Evolutionary conservation across 2,888 invertebrate genomes (phyloP), one percentile per base, ranked within the genome.

Genomic region (Tetragonula carbonaria): DNA sequence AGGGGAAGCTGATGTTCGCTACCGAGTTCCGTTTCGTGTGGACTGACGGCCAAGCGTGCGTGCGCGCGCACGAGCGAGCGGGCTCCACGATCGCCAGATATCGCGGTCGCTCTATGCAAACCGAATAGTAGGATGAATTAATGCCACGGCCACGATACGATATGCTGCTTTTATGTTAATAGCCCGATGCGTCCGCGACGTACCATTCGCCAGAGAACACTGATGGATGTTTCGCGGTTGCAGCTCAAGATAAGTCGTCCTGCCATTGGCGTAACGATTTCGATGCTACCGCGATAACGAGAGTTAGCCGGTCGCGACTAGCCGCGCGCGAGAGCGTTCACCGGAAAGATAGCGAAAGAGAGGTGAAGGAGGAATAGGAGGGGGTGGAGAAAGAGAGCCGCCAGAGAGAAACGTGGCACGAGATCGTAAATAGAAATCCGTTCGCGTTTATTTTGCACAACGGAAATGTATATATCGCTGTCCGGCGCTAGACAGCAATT

Each of bases 151-250:
- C 63, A 66, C 70, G 84, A 79, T 82, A 80, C 87, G 88, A 90
- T 84, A 86, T 62, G 78, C 70, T 76, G 85, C 78, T 75, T 90
- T 90, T 90, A 89, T 90, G 89, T 87, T 90, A 90, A 90, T 90
- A 80, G 75, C 21, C 57, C 50, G 79, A 75, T 57, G 81, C 74
- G 79, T 88, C 73, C 77, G 74, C 57, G 67, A 70, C 72, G 66
- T 59, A 57, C 21, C 78, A 71, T 66, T 55, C 84, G 82, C 76
- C 79, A 28, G 66, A 59, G 59, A 74, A 78, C 82, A 62, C 78
- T 89, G 89, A 88, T 74, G 88, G 80, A 88, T 78, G 88, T 65
- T 81, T 72, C 62, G 78, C 80, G 80, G 80, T 71, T 75, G 65
- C 81, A 70, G 65, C 67, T 62, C 68, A 62, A 84, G 87, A 88